Percentiles rank a stretch among this genome's conserved stretches.
phyloP scores from a whole-genome alignment of 2,797 vertebrate species.

The Gambusia yucatana region DNA sequence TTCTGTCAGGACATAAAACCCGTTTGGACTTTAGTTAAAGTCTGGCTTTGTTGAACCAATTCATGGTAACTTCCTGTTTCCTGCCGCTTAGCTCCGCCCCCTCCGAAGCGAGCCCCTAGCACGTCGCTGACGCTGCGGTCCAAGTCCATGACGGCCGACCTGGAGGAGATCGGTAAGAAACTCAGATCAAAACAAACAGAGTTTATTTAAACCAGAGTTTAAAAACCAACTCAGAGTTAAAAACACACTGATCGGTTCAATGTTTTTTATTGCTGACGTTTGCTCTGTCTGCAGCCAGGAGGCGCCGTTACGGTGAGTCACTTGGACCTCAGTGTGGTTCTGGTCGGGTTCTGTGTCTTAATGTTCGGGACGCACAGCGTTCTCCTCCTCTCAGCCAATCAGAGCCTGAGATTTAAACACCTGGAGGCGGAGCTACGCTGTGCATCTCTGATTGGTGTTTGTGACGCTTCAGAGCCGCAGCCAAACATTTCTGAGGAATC shows the following conservation, averaged over 20 bases:
- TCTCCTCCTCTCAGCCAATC: not conserved
- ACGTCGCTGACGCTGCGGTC: conserved; percentile 95
- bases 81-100: conserved; percentile 88
- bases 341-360: conserved; percentile 11
- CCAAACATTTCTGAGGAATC: not conserved
- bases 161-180: conserved; percentile 87
- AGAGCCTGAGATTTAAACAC: not conserved
- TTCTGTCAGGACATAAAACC: too few species aligned
- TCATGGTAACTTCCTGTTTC: not conserved
- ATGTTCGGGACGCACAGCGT: not conserved
- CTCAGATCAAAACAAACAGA: not conserved
- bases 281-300: conserved; percentile 74
- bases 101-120: conserved; percentile 95
- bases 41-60: not conserved
- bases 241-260: not conserved
- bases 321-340: conserved; percentile 10
- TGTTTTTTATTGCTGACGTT: conserved; percentile 56
- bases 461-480: conserved; percentile 23
- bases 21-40: not conserved
- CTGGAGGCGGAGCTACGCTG: not conserved
- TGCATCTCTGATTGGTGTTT: conserved; percentile 8
- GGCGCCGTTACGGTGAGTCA: conserved; percentile 76
- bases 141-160: conserved; percentile 98
- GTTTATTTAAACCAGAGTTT: too few species aligned
- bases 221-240: conserved; percentile 8